Evolutionary conservation across 2,113 vertebrate species (phyloP).

Genomic region (Lota lota): DNA sequence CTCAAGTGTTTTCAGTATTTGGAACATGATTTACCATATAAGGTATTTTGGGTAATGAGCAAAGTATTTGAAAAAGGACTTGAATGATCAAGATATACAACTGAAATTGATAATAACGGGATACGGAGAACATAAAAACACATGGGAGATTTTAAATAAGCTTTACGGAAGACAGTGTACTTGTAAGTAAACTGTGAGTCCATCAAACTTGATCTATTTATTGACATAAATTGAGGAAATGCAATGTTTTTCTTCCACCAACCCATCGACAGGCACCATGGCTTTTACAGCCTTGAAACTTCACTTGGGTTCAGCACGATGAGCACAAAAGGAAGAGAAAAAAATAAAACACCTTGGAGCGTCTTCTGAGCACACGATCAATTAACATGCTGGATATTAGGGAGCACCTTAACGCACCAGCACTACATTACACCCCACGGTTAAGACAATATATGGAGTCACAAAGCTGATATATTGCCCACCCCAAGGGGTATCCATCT

Average conservation of each 20-base stretch:
- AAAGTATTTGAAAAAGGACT: no score
- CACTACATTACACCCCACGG: conserved; percentile 55
- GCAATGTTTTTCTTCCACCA: not conserved
- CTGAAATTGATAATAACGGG: no score
- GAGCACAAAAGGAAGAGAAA: not conserved
- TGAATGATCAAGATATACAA: no score
- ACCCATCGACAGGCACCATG: not conserved
- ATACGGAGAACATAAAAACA: no score
- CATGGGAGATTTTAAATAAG: no score
- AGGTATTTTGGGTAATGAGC: no score
- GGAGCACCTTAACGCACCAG: conserved; percentile 39
- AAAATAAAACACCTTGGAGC: not conserved
- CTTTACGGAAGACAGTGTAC: no score
- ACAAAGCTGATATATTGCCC: conserved; percentile 54
- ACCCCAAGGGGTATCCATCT: conserved; percentile 49
- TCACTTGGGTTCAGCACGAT: not conserved
- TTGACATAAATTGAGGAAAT: not conserved
- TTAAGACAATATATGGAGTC: conserved; percentile 58
- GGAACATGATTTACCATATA: no score
- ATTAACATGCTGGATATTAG: conserved; percentile 41
- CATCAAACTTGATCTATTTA: not conserved
- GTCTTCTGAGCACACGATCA: conserved; percentile 27
- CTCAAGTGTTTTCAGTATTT: no score
- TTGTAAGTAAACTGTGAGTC: no score
- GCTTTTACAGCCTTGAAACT: not conserved